Evolutionary conservation across 2,888 invertebrate genomes (phyloP).

Genomic region (Orthosia gothica): DNA sequence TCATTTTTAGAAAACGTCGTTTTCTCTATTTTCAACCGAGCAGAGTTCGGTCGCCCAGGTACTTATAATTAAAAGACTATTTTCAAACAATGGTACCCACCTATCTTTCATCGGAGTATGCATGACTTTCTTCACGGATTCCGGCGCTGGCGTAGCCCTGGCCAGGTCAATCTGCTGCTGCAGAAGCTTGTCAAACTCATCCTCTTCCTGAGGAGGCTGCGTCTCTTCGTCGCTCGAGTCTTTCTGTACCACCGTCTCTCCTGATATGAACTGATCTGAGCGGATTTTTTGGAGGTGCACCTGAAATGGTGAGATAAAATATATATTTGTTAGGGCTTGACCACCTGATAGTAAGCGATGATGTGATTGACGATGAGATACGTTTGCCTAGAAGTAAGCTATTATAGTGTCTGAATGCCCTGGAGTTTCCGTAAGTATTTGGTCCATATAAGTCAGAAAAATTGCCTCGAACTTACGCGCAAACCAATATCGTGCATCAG

Average conservation of each 20-base stretch:
- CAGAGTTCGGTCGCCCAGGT: no score
- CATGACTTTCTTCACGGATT: constrained; percentile 74
- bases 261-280: constrained; percentile 91
- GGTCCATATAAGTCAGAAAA: no score
- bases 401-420: background rate
- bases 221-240: constrained; percentile 88
- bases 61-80: no score
- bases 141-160: constrained; percentile 83
- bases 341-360: no score
- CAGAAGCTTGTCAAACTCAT: constrained; percentile 93
- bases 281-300: constrained; percentile 93
- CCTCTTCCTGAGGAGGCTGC: constrained; percentile 83
- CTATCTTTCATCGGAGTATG: constrained; percentile 72
- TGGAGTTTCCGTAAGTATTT: no score
- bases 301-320: constrained; percentile 73
- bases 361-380: no score
- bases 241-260: constrained; percentile 84
- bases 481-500: no score
- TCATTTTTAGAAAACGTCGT: no score
- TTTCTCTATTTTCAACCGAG: no score
- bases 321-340: background rate
- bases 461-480: no score
- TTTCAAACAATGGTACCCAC: constrained; percentile 58
- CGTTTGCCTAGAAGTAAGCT: no score
- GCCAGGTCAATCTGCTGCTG: constrained; percentile 93